A percentile compares a stretch with the other conserved stretches of the same genome.
Evolutionary conservation across 1,140 invertebrate genomes (phyloP).

Genomic region (Melitaea cinxia): DNA sequence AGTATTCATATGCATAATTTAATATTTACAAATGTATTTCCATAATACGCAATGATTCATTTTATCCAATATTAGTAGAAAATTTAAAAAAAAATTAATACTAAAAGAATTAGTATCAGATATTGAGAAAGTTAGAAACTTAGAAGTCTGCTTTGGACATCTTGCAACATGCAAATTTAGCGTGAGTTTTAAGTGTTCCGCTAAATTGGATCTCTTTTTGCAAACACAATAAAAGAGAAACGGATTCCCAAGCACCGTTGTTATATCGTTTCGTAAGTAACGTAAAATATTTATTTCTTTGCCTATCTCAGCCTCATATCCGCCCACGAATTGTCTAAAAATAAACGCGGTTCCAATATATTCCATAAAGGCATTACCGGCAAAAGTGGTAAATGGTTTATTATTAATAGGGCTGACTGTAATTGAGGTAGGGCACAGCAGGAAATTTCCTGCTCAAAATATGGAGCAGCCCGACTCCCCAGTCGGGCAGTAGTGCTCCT

Average conservation of each 20-base stretch:
- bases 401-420: too few species aligned
- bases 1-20: neutral
- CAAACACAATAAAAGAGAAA: conserved; percentile 19
- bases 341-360: neutral
- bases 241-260: neutral
- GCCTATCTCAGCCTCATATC: neutral
- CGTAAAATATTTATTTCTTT: neutral
- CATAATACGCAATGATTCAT: neutral
- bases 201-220: conserved; percentile 10
- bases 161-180: conserved; percentile 1
- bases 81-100: too few species aligned
- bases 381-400: neutral
- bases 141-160: neutral
- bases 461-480: too few species aligned
- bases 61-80: too few species aligned
- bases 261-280: conserved; percentile 12
- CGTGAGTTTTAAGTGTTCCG: conserved; percentile 4
- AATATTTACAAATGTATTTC: neutral
- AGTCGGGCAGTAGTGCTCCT: too few species aligned
- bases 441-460: too few species aligned
- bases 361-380: neutral
- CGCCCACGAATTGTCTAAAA: neutral
- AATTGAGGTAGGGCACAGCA: too few species aligned
- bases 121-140: neutral
- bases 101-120: too few species aligned